phyloP scores from a whole-genome alignment of 2,797 vertebrate species.

The Crax fasciolata region DNA sequence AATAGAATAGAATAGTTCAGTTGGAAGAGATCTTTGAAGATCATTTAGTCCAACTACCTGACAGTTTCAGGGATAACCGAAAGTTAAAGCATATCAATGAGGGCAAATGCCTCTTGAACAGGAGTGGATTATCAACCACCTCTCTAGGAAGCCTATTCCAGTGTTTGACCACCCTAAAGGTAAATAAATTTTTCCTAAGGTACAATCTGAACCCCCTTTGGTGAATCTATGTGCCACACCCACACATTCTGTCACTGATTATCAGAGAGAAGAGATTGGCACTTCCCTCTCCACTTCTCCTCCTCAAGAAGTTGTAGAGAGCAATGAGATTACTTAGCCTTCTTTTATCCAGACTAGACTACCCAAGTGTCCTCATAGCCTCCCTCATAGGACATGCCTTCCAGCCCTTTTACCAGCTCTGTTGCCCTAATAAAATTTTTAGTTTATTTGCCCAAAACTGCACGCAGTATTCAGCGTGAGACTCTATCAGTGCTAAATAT shows the following conservation, averaged over 20 bases:
- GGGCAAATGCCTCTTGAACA: background rate
- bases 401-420: background rate
- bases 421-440: background rate
- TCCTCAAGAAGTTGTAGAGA: background rate
- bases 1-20: background rate
- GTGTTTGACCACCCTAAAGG: background rate
- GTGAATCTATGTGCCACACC: background rate
- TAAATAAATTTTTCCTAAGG: background rate
- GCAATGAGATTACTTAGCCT: background rate
- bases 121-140: background rate
- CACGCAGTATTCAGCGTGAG: background rate
- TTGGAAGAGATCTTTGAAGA: background rate
- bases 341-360: background rate
- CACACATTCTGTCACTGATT: background rate
- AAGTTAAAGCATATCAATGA: background rate
- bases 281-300: background rate
- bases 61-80: background rate
- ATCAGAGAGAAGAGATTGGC: background rate
- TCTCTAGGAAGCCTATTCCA: too few relatives aligned
- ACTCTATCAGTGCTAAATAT: background rate
- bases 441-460: background rate
- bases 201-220: background rate
- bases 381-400: background rate
- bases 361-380: background rate
- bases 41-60: background rate